These are phyloP conservation scores for Heliconius nattereri DNA, from an alignment of 1,140 invertebrate genomes.

Conservation along the genomic window DNA sequence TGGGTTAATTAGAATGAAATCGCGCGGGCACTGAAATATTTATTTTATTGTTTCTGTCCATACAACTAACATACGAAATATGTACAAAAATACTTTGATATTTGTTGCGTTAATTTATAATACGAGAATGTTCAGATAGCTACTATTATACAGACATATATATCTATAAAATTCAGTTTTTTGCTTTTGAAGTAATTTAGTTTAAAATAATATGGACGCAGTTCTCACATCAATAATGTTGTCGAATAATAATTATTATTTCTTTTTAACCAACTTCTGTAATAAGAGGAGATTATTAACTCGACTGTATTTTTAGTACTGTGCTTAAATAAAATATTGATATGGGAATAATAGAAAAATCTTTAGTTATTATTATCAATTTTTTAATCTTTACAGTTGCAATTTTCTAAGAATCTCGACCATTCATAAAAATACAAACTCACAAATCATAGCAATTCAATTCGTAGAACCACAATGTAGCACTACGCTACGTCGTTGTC, in stretches of 20 bases:
- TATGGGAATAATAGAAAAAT: no score
- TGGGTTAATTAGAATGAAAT: constrained; percentile 10
- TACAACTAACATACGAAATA: background rate
- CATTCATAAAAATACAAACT: background rate
- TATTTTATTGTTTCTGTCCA: background rate
- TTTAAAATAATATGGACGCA: no score
- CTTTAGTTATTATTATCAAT: background rate
- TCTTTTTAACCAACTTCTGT: no score
- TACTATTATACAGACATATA: no score
- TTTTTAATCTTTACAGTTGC: background rate
- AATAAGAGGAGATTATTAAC: no score
- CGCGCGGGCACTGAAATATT: background rate
- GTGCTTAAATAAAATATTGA: no score
- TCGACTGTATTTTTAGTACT: no score
- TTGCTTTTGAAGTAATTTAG: no score
- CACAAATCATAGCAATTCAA: background rate
- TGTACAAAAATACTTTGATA: background rate
- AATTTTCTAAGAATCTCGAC: background rate
- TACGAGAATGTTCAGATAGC: background rate
- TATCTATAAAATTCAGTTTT: background rate
- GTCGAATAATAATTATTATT: no score
- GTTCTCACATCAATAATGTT: no score
- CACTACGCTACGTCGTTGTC: background rate
- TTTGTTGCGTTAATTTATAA: background rate
- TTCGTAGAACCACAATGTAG: background rate